Evolutionary conservation across 2,797 vertebrate species (phyloP).

Genomic region (Galago senegalensis): DNA sequence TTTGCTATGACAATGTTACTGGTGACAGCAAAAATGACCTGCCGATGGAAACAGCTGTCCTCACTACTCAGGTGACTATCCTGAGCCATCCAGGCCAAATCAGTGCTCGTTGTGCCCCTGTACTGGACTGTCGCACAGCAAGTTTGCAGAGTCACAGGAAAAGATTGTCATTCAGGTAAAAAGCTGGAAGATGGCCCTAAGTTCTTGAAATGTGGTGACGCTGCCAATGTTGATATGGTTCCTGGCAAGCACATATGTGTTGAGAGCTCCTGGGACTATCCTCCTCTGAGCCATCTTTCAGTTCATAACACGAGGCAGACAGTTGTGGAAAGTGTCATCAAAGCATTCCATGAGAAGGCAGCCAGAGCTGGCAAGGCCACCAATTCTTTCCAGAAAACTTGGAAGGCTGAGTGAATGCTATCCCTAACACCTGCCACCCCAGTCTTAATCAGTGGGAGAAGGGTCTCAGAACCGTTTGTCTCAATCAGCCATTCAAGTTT

Average conservation of each 20-base stretch:
- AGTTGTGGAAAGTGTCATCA: background rate
- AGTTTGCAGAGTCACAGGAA: background rate
- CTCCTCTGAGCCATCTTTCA: background rate
- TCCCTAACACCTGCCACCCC: background rate
- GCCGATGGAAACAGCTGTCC: background rate
- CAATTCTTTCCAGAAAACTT: background rate
- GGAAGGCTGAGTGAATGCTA: background rate
- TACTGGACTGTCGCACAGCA: background rate
- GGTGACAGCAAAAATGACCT: background rate
- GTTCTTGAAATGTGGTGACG: background rate
- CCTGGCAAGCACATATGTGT: background rate
- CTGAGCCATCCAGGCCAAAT: background rate
- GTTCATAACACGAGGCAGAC: background rate
- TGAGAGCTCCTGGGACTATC: background rate
- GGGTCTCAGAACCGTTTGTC: background rate
- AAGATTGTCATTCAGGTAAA: background rate
- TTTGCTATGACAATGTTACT: background rate
- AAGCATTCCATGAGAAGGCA: background rate
- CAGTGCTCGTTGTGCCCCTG: no score
- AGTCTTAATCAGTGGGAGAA: background rate
- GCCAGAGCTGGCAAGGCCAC: background rate
- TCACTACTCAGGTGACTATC: background rate
- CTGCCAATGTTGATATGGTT: background rate
- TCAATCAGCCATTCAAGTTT: background rate
- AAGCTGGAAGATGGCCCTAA: background rate